These are phyloP conservation scores for Mionectes olivaceus DNA, from an alignment of 2,797 vertebrate genomes.

Conservation along the genomic window DNA sequence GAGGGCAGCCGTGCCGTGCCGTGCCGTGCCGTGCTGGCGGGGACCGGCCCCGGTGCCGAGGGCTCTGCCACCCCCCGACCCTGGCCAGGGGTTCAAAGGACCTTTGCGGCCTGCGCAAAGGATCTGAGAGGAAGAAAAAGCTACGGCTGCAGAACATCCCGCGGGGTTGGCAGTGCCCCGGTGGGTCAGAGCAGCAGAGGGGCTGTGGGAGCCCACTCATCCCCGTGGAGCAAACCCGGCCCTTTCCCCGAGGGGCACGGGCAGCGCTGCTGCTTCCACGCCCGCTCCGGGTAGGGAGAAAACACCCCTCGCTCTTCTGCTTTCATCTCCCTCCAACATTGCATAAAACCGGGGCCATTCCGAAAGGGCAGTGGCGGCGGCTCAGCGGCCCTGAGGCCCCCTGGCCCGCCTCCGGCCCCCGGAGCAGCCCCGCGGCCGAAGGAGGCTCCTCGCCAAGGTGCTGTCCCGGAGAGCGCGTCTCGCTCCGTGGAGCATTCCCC, in stretches of 20 bases:
- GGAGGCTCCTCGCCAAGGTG: background rate
- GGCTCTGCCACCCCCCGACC: background rate
- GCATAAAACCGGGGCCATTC: background rate
- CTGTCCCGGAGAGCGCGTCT: background rate
- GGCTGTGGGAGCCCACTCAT: background rate
- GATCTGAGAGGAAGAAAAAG: background rate
- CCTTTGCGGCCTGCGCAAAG: background rate
- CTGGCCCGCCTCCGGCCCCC: background rate
- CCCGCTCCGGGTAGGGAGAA: background rate
- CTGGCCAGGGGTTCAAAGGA: background rate
- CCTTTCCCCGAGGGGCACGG: background rate
- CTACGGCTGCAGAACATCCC: background rate
- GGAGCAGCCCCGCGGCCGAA: background rate
- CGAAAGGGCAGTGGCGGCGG: background rate
- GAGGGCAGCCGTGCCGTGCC: background rate
- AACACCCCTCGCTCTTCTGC: background rate
- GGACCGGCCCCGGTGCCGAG: background rate
- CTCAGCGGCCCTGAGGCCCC: background rate
- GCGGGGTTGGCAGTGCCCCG: background rate
- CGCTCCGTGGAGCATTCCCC: background rate
- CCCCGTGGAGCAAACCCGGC: background rate
- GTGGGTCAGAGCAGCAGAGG: background rate
- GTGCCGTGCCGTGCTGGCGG: background rate
- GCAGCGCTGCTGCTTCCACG: background rate
- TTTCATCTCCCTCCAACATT: slow-evolving; percentile 48